Evolutionary conservation across 2,888 invertebrate genomes (phyloP).

Genomic region (Noctua fimbriata): DNA sequence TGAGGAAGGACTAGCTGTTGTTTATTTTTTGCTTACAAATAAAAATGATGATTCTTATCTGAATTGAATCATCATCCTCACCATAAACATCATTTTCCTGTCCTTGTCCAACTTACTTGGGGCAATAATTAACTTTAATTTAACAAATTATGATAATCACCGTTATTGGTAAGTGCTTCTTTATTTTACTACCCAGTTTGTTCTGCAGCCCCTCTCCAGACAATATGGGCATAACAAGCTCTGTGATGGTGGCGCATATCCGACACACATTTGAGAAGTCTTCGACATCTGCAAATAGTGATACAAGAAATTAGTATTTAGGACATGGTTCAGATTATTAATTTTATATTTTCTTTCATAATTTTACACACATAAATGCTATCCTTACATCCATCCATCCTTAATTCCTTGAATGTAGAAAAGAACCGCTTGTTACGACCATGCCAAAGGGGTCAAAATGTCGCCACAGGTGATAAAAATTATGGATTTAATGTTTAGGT

Average conservation of each 20-base stretch:
- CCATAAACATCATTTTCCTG: no score
- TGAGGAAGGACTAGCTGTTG: neutral
- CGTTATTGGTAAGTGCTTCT: slow-evolving; percentile 91
- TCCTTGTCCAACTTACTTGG: no score
- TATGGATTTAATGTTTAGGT: neutral
- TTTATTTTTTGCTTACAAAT: neutral
- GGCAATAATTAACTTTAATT: neutral
- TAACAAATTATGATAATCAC: slow-evolving; percentile 78
- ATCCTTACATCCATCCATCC: no score
- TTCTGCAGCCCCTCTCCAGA: slow-evolving; percentile 91
- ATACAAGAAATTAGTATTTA: neutral
- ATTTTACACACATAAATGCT: neutral
- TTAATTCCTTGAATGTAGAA: neutral
- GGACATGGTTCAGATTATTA: neutral
- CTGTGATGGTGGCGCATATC: slow-evolving; percentile 88
- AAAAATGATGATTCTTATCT: no score
- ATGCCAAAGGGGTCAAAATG: no score
- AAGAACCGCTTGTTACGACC: neutral
- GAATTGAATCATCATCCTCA: no score
- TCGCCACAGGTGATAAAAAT: neutral
- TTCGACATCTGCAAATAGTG: slow-evolving; percentile 71
- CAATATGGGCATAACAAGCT: slow-evolving; percentile 91
- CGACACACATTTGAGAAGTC: slow-evolving; percentile 86
- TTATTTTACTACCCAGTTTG: slow-evolving; percentile 91
- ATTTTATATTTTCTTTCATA: neutral